Base-by-base conservation (phyloP, 1,140 invertebrate genomes). In the Sesamia nonagrioides region DNA sequence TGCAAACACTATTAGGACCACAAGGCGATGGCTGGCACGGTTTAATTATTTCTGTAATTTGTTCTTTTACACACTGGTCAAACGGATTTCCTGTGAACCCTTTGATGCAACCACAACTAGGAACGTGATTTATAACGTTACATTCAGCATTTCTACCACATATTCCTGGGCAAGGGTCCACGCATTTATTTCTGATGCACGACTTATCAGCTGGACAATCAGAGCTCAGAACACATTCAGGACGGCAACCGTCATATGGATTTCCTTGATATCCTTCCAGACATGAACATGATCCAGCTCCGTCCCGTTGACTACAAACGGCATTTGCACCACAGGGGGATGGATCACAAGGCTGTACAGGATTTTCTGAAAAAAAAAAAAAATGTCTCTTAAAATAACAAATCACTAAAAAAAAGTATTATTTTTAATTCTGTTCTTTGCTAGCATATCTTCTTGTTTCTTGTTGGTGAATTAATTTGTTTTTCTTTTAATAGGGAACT, bases 291-390 rank as follows among this genome's bases (percentile, higher is more conserved):
- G 97, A 95, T 73, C 97, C 96, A 77, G 95, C 96, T n/a, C 96
- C 96, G 75, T 96, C 95, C 37, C 91, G 84, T 95, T 96, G 84
- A 94, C 88, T 95, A 86, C 97, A 98, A 60, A 97, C 92, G 9
- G 97, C 96, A 91, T 98, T 98, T 9, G 97, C 96, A 54, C 97
- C 97, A 92, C 97, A 98, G 0, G 97, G 97, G n/a, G 97, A 97
- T 81, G 97, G 97, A 78, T 94, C 95, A 88, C 97, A 98, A 15
- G 97, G 97, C 89, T 97, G 95, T 18, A 92, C 87, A 15, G 92
- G 87, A 60, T 92, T 92, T 77, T 95, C 95, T 89, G 88, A 61
- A 95, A 94, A 33, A 82, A 95, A 94, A 33, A 82, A 45, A 15
- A 50, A 11, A 9, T 50, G 9, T n/a, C 45, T n/a, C 15, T 5